Evolutionary conservation across 2,113 vertebrate genomes (phyloP), one percentile per base, ranked within the genome.

Genomic region (Eublepharis macularius): DNA sequence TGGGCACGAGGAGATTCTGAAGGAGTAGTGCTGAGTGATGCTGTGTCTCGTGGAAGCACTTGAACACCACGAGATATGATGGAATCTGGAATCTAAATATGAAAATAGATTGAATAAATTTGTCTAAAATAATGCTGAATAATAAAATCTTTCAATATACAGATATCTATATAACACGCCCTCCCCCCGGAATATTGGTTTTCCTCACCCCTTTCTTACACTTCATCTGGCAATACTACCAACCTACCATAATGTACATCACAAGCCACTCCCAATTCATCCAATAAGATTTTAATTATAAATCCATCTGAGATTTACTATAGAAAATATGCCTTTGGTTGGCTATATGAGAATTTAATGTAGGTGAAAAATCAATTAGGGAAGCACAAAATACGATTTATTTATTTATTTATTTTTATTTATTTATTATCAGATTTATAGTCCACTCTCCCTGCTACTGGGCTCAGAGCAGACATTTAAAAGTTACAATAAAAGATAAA

Each of bases 51-150:
- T 94, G 98, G 98, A 92, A 99, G 98, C 95, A 99, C 98, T 97
- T 99, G 98, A 96, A 99, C 98, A 73, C 99, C 99, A 96, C 98
- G 98, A 94, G 99, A 99, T 94, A 99, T 99, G 93, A 99, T 99
- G 91, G 98, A 98, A 93, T 99, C 98, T 95, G 99, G 98, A 96
- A 99, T 99, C 99, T 99, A 95, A 91, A 92, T 81, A 90, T 92
- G 73, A 90, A 93, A 43, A 85, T 26, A 88, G 54, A 86, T 4
- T 12, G 24, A 92, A 88, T 91, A 83, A 88, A 75, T 54, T 36
- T 89, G 36, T 80, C 81, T 84, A 87, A 89, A 86, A 57, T 41
- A 32, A 81, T 0, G 78, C 34, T 79, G 6, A 68, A 81, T 63
- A 70, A 49, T 36, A 82, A 91, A 82, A 6, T 78, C 74, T 63